Evolutionary conservation across 64 coral and sea anemone species (phyloP).

Genomic region (Porites australiensis): DNA sequence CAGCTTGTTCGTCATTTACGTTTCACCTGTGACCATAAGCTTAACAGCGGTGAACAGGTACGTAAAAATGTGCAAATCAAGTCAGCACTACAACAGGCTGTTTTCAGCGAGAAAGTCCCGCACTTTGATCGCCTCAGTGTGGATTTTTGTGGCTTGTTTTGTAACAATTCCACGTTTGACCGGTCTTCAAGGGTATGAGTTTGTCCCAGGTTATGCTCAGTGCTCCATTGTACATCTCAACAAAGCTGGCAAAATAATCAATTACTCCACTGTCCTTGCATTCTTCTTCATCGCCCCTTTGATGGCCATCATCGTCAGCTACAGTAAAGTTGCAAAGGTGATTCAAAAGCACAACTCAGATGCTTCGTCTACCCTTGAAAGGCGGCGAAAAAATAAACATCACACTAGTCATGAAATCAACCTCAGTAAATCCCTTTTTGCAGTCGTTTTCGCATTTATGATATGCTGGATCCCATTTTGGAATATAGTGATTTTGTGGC

Average conservation of each 20-base stretch:
- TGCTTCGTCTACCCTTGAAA: not conserved
- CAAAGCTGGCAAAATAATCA: not conserved
- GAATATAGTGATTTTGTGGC: not conserved
- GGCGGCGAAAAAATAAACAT: not conserved
- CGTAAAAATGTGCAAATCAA: not conserved
- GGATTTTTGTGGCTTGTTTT: conserved; percentile 1
- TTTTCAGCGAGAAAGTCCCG: not conserved
- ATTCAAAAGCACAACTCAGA: not conserved
- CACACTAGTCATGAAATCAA: not conserved
- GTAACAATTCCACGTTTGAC: not conserved
- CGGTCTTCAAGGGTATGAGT: not conserved
- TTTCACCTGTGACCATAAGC: conserved; percentile 8
- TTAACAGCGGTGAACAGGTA: conserved; percentile 31
- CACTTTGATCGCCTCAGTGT: not conserved
- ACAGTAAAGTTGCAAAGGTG: not conserved
- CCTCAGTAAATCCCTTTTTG: not conserved
- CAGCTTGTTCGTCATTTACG: not conserved
- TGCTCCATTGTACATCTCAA: not conserved
- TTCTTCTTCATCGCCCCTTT: not conserved
- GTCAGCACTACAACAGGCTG: not conserved
- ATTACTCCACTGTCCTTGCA: not conserved
- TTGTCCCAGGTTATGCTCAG: not conserved
- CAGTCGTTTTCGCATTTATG: conserved; percentile 14
- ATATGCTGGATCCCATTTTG: conserved; percentile 14
- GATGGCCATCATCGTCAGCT: not conserved